phyloP scores from a whole-genome alignment of 1,140 invertebrate species.

The Nasonia giraulti region DNA sequence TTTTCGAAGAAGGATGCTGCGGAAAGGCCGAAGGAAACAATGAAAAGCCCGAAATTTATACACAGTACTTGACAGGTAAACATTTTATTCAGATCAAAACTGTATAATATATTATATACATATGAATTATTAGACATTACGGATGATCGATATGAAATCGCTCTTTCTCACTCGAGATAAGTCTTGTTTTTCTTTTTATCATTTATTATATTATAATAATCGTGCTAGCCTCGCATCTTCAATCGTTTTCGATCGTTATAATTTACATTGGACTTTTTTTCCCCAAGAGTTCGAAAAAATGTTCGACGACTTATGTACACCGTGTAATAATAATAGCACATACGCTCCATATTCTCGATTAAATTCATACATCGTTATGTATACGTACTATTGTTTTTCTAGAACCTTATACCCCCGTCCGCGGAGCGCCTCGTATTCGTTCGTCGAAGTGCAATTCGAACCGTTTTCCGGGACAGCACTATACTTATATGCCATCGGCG shows the following conservation, averaged over 20 bases:
- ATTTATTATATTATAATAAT: neutral
- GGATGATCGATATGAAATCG: conserved; percentile 66
- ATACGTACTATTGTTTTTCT: conserved; percentile 33
- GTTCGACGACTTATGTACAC: conserved; percentile 60
- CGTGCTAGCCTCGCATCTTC: neutral
- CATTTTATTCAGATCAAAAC: conserved; percentile 71
- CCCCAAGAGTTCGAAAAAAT: conserved; percentile 52
- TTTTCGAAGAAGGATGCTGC: neutral
- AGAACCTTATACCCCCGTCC: neutral
- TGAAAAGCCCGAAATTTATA: conserved; percentile 16
- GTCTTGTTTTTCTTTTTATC: conserved; percentile 3
- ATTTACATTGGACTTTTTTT: conserved; percentile 62
- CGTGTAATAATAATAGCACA: neutral
- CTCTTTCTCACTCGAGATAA: conserved; percentile 9
- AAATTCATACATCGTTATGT: conserved; percentile 38
- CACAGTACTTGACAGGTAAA: conserved; percentile 64
- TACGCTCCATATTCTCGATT: neutral
- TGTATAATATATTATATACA: conserved; percentile 70
- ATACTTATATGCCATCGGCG: neutral
- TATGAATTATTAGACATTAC: conserved; percentile 69
- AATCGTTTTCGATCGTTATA: conserved; percentile 34
- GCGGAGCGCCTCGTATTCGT: neutral
- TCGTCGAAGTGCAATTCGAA: conserved; percentile 22
- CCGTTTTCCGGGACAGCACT: conserved; percentile 28
- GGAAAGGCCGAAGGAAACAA: conserved; percentile 26